phyloP scores from a whole-genome alignment of 2,797 vertebrate genomes.

The Urocyon cinereoargenteus region DNA sequence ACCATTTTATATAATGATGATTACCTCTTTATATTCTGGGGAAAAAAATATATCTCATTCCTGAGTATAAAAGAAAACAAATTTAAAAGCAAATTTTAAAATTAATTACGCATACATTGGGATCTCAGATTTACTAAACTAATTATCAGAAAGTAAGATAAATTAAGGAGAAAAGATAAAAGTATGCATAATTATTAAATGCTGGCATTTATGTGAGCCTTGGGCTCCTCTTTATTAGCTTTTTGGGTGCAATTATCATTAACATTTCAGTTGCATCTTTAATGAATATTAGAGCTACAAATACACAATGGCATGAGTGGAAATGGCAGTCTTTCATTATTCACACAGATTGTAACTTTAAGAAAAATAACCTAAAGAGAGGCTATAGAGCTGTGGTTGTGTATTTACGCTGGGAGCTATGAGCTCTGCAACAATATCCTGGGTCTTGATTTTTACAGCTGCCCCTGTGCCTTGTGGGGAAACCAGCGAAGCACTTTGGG shows the following conservation, averaged over 20 bases:
- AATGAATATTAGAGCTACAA: constrained; percentile 83
- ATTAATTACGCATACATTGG: constrained; percentile 84
- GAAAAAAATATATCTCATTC: constrained; percentile 58
- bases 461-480: not conserved
- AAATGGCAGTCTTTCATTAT: constrained; percentile 72
- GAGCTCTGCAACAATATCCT: not conserved
- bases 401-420: not conserved
- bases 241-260: constrained; percentile 88
- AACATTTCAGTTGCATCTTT: constrained; percentile 86
- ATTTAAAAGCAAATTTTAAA: constrained; percentile 74
- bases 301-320: constrained; percentile 64
- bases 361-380: constrained; percentile 14
- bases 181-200: constrained; percentile 88
- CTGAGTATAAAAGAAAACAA: constrained; percentile 63
- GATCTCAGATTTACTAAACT: constrained; percentile 86
- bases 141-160: constrained; percentile 84
- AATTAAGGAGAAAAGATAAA: constrained; percentile 84
- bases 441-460: not conserved
- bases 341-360: constrained; percentile 38
- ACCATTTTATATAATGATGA: constrained; percentile 52
- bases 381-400: not conserved
- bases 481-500: not conserved
- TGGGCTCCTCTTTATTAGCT: constrained; percentile 87
- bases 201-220: constrained; percentile 86
- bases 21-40: constrained; percentile 54